A percentile compares a stretch with the other conserved stretches of the same genome.
phyloP scores from a whole-genome alignment of 1,140 invertebrate species.

The Aphelinus certus region DNA sequence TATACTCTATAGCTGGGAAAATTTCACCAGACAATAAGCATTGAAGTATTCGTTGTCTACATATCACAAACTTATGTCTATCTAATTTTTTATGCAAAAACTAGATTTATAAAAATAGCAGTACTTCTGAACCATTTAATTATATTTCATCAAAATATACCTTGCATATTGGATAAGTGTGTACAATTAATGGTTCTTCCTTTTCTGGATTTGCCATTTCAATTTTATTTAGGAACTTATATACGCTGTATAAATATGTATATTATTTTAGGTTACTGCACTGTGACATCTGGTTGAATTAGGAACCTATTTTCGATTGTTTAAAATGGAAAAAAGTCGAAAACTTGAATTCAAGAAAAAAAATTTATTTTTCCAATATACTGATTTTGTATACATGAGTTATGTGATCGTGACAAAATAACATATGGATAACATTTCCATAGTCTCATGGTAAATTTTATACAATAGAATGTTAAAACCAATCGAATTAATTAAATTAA shows the following conservation, averaged over 20 bases:
- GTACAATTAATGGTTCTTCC: slow-evolving; percentile 69
- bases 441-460: background rate
- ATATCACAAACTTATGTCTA: no score
- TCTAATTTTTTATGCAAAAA: no score
- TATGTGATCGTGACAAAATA: slow-evolving; percentile 8
- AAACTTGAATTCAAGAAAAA: slow-evolving; percentile 27
- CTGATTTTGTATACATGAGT: slow-evolving; percentile 32
- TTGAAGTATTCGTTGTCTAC: no score
- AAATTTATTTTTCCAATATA: slow-evolving; percentile 33
- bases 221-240: background rate
- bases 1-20: no score
- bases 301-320: slow-evolving; percentile 6
- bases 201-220: slow-evolving; percentile 66
- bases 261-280: slow-evolving; percentile 2
- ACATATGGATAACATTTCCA: background rate
- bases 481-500: slow-evolving; percentile 11
- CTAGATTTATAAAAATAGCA: no score
- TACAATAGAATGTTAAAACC: slow-evolving; percentile 18
- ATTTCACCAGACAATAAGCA: no score
- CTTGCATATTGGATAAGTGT: slow-evolving; percentile 79
- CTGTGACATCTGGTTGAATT: no score
- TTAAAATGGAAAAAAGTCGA: slow-evolving; percentile 9
- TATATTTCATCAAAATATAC: slow-evolving; percentile 57
- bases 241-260: no score
- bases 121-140: no score